These are phyloP conservation scores for Operophtera brumata DNA, from an alignment of 2,888 invertebrate species.

Conservation along the genomic window DNA sequence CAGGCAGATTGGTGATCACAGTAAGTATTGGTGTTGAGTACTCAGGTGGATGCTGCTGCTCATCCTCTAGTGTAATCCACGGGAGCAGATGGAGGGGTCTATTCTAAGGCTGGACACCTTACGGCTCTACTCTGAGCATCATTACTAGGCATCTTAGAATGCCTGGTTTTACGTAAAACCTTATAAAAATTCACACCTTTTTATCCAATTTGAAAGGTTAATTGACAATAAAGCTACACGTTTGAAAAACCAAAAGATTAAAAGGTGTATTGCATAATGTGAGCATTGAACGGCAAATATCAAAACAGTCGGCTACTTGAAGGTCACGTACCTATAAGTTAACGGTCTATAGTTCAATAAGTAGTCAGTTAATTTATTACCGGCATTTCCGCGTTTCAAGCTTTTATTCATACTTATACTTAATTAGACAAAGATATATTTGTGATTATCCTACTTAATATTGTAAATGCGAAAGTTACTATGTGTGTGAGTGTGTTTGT, in stretches of 20 bases:
- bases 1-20: too few relatives aligned
- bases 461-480: too few relatives aligned
- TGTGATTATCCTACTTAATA: too few relatives aligned
- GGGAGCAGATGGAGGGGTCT: too few relatives aligned
- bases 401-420: neutral
- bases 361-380: neutral
- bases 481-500: too few relatives aligned
- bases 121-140: neutral
- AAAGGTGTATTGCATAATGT: constrained; percentile 3
- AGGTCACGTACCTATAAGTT: neutral
- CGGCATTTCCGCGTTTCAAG: neutral
- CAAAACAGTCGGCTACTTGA: neutral
- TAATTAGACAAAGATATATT: neutral
- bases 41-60: too few relatives aligned
- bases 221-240: neutral
- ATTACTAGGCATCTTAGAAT: too few relatives aligned
- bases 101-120: too few relatives aligned
- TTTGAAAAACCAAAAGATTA: constrained; percentile 7
- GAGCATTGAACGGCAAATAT: constrained; percentile 3
- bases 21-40: too few relatives aligned
- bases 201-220: neutral
- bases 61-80: too few relatives aligned
- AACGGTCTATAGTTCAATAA: neutral
- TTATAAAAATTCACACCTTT: neutral
- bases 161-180: too few relatives aligned